Evolutionary conservation across 92 coral and sea anemone species (phyloP), one percentile per base, ranked within the genome.

Genomic region (Diadumene lineata): DNA sequence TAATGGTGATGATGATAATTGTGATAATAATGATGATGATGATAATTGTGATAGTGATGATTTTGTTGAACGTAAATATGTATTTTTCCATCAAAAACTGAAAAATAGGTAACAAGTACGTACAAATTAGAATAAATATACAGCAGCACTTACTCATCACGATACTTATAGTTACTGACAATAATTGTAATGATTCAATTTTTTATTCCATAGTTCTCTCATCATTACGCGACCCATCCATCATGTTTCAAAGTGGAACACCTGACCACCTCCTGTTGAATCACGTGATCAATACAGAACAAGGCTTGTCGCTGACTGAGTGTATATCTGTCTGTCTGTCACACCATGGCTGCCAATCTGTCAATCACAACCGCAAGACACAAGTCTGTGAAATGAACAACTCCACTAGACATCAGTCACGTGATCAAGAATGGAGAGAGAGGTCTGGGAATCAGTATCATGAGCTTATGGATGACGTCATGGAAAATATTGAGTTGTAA

Each of bases 371-470:
- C 28, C 8, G 6, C 10, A 2, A 61, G 10, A 29, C 66, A 25
- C 66, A 29, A 13, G 10, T 61, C 32, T 61, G 66, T 25, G 31
- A 61, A 61, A 29, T 24, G 66, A 61, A 61, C 34, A 61, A 61
- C 18, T 31, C 66, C 9, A 61, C 66, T 28, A 61, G 28, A 25
- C 27, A 2, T 6, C 2, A 61, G 27, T 24, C 66, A 24, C 17
- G 66, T 61, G 31, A 24, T 28, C 9, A 29, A 21, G 66, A 24
- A 1, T 61, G 66, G 66, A 61, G 18, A 29, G 66, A 61, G 66
- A 61, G 66, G 66, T 33, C 66, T 61, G 66, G 66, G 34, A 61
- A 61, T 18, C 66, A 61, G 18, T 61, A 61, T 29, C 27, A 61
- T 28, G 66, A 61, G 66, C 7, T 18, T 18, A 23, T 61, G 7